Conservation (phyloP, 2,888 invertebrate genomes). For the Rhamphomyia laevipes region DNA sequence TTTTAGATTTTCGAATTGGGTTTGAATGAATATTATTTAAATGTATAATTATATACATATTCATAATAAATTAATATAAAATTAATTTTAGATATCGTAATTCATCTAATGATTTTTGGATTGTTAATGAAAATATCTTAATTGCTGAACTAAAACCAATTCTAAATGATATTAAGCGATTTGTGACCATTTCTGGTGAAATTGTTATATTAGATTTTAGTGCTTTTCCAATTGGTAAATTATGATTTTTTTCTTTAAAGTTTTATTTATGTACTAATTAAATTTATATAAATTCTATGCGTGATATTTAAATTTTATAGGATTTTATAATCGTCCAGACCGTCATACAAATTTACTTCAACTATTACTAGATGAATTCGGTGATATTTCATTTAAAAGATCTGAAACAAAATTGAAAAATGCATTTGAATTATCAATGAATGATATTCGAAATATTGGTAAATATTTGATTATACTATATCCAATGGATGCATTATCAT, state of each 20-base stretch:
- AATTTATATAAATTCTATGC: too few relatives aligned
- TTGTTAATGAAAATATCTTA: slow-evolving; percentile 32
- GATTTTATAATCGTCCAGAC: slow-evolving; percentile 33
- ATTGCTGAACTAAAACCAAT: slow-evolving; percentile 53
- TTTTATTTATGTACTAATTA: slow-evolving; percentile 1
- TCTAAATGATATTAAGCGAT: slow-evolving; percentile 55
- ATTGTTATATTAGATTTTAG: slow-evolving; percentile 72
- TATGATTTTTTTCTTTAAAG: background rate
- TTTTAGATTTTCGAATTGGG: slow-evolving; percentile 68
- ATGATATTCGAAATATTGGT: slow-evolving; percentile 44
- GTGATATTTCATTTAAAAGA: slow-evolving; percentile 38
- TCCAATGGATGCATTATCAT: slow-evolving; percentile 29
- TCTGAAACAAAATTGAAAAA: slow-evolving; percentile 25
- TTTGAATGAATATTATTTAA: slow-evolving; percentile 39
- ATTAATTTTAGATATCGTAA: background rate
- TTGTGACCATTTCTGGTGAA: slow-evolving; percentile 56
- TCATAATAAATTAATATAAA: background rate
- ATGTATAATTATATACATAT: background rate
- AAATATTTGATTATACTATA: slow-evolving; percentile 49
- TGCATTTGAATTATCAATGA: slow-evolving; percentile 42
- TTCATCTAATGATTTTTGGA: slow-evolving; percentile 25
- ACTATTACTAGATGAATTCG: slow-evolving; percentile 42
- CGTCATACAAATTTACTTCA: slow-evolving; percentile 42
- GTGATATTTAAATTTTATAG: slow-evolving; percentile 12
- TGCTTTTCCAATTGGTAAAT: slow-evolving; percentile 50